Evolutionary conservation across 2,113 vertebrate species (phyloP).

Genomic region (Ellobius talpinus): DNA sequence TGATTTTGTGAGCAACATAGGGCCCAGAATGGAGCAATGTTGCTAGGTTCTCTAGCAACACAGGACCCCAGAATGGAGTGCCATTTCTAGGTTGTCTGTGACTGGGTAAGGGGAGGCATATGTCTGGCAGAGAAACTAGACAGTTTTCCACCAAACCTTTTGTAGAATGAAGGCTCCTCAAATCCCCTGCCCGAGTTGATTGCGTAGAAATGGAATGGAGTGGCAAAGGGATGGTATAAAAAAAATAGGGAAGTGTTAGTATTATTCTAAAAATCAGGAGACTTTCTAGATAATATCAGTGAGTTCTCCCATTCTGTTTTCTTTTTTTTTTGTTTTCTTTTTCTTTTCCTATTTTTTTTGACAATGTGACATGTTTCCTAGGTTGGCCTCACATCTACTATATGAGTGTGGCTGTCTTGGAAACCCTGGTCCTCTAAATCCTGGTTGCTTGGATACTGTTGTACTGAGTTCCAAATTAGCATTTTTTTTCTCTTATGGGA

Average conservation of each 20-base stretch:
- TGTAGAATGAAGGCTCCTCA: background rate
- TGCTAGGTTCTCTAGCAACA: background rate
- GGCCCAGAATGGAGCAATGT: too few species aligned
- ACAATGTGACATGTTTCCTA: background rate
- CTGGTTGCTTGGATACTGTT: background rate
- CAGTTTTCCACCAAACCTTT: background rate
- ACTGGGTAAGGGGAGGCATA: background rate
- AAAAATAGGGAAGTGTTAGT: background rate
- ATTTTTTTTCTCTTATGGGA: background rate
- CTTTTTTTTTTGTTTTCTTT: too few species aligned
- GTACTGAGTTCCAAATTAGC: background rate
- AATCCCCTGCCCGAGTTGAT: background rate
- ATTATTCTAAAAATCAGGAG: background rate
- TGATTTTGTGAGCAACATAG: background rate
- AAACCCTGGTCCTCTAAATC: background rate
- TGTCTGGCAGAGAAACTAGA: background rate
- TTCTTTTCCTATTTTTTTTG: accelerated
- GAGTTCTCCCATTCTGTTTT: too few species aligned
- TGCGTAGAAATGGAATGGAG: background rate
- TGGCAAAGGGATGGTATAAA: background rate
- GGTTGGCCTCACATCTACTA: background rate
- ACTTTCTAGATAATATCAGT: background rate
- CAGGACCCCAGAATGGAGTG: background rate
- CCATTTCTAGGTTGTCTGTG: background rate
- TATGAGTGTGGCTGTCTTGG: background rate